phyloP scores from a whole-genome alignment of 2,797 vertebrate genomes.

The Picus viridis region DNA sequence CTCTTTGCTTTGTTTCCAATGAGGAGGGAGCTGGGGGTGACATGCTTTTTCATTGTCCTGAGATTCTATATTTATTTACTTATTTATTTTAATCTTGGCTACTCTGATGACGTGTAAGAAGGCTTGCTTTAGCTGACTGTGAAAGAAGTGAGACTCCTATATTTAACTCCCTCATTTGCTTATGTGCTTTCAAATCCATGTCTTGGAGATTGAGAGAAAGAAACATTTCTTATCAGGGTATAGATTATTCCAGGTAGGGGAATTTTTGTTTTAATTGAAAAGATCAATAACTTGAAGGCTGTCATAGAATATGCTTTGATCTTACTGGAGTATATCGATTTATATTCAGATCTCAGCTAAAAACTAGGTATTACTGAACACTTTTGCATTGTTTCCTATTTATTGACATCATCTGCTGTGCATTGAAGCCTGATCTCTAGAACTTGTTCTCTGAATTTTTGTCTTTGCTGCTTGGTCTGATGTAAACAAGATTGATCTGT shows the following conservation, averaged over 20 bases:
- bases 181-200: not conserved
- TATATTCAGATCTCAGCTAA: not conserved
- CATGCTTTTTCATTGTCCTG: not conserved
- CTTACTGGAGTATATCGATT: not conserved
- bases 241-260: not conserved
- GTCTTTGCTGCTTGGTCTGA: not conserved
- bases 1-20: not conserved
- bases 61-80: not conserved
- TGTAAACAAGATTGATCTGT: conserved; percentile 40
- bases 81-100: not conserved
- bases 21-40: not conserved
- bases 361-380: not conserved
- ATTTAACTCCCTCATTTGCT: not conserved
- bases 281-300: not conserved
- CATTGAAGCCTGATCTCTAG: not conserved
- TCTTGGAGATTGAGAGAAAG: not conserved
- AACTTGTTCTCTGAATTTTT: conserved; percentile 11
- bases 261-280: not conserved
- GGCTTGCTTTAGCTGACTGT: not conserved
- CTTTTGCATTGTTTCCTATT: not conserved
- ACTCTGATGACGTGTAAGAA: not conserved
- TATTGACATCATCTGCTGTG: conserved; percentile 3
- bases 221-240: not conserved
- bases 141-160: not conserved
- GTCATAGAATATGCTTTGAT: not conserved